A percentile compares a stretch with the other conserved stretches of the same genome.
phyloP scores from a whole-genome alignment of 2,888 invertebrate species.

The Tyria jacobaeae region DNA sequence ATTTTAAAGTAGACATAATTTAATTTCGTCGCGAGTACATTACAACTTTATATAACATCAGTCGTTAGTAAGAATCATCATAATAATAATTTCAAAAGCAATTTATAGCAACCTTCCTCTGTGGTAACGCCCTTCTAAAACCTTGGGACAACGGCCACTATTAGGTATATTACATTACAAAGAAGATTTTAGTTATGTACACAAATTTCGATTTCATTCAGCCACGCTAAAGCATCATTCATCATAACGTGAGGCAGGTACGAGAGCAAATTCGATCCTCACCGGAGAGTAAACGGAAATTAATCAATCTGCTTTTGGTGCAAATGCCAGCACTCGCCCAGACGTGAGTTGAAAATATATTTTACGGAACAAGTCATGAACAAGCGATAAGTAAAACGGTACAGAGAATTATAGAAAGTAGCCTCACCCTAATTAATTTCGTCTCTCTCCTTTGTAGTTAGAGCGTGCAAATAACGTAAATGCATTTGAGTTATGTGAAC shows the following conservation, averaged over 20 bases:
- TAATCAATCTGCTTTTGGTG: slow-evolving; percentile 65
- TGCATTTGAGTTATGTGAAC: slow-evolving; percentile 59
- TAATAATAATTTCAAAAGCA: slow-evolving; percentile 39
- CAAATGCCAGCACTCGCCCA: slow-evolving; percentile 51
- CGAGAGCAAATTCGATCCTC: slow-evolving; percentile 50
- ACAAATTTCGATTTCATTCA: slow-evolving; percentile 30
- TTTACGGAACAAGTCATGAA: slow-evolving; percentile 32
- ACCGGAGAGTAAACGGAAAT: slow-evolving; percentile 66
- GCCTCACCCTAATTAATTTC: slow-evolving; percentile 26
- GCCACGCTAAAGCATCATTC: slow-evolving; percentile 39
- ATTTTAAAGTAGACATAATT: slow-evolving; percentile 22
- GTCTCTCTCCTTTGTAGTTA: slow-evolving; percentile 27
- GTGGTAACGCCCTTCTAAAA: slow-evolving; percentile 47
- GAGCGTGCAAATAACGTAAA: slow-evolving; percentile 54
- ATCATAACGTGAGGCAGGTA: slow-evolving; percentile 47
- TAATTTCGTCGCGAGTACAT: slow-evolving; percentile 15
- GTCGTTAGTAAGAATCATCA: slow-evolving; percentile 30
- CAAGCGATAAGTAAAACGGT: slow-evolving; percentile 27
- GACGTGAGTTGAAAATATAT: slow-evolving; percentile 45
- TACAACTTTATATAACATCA: slow-evolving; percentile 15
- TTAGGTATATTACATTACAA: slow-evolving; percentile 27
- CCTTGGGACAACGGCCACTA: slow-evolving; percentile 39
- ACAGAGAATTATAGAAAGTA: slow-evolving; percentile 25
- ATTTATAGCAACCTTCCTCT: slow-evolving; percentile 40
- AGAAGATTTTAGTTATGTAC: slow-evolving; percentile 35